Evolutionary conservation across 2,888 invertebrate species (phyloP), one percentile per base, ranked within the genome.

Genomic region (Synanthedon tipuliformis): DNA sequence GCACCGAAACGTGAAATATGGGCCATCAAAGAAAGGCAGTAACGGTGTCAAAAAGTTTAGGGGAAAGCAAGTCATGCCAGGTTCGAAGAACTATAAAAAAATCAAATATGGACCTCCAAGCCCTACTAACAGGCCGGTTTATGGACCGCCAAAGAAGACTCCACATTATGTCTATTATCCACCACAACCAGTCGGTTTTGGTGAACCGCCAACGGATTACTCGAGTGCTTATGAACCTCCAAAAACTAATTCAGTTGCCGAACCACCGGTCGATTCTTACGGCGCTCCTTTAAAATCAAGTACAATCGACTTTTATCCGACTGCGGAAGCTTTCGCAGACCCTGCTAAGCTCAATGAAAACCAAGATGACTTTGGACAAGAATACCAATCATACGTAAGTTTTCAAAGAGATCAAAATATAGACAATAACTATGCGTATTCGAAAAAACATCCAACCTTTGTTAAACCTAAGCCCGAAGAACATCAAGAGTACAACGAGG

Each of bases 191-290:
- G 56, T 60, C 8, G 69, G 77, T 8, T 85, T 84, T 56, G 85
- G 71, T 1, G 85, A 86, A 56, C 84, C 85, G 4, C 83, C 83
- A 2, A 51, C 52, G n/a, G 65, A 67, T 3, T 63, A 60, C 3
- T 50, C 60, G 0, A 51, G 55, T 23, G 65, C 69, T 10, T 66
- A 54, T 18, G 61, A 62, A 45, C 55, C 61, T 7, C 54, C 60
- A 16, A 16, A 68, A 68, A 51, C 59, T 61, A 12, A 61, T 57
- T 8, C 2, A 23, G 71, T 75, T 40, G 74, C 62, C 1, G 79
- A 81, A 52, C 76, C 77, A 3, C 76, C 78, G 1, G 64, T 72
- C 0, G 77, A 83, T 53, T 78, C 79, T 1, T 81, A 81, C 15
- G 78, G 79, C 8, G 65, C 66, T 12, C 76, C 78, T 0, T 56